Conservation (phyloP, 2,113 vertebrate genomes). For the zebrafish (Danio rerio) region DNA sequence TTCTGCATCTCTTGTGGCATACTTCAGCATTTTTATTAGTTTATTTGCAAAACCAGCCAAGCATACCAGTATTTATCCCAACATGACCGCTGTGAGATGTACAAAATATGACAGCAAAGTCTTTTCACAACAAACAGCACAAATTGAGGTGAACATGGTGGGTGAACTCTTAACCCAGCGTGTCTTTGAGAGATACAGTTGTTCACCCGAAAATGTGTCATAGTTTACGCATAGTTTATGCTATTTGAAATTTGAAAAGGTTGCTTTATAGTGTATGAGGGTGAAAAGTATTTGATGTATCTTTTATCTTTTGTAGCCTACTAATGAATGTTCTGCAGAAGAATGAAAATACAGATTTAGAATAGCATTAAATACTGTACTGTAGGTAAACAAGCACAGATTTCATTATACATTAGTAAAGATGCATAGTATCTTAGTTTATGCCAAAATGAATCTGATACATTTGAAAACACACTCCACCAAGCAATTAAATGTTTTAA, state of each 20-base stretch:
- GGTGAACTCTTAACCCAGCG: neutral
- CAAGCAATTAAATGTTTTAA: too few species aligned
- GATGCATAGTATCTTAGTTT: too few species aligned
- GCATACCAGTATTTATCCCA: neutral
- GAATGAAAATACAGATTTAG: too few species aligned
- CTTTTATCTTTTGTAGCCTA: too few species aligned
- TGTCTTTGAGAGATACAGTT: neutral
- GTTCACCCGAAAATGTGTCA: neutral
- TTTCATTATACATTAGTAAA: too few species aligned
- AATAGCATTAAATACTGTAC: too few species aligned
- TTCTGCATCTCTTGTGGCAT: neutral
- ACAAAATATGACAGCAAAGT: slow-evolving; percentile 15
- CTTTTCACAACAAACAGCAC: neutral
- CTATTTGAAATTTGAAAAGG: neutral
- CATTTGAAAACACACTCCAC: too few species aligned
- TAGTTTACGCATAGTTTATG: neutral
- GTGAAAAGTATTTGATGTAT: too few species aligned
- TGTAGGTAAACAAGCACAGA: too few species aligned
- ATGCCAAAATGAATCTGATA: too few species aligned
- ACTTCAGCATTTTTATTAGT: slow-evolving; percentile 1
- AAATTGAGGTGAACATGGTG: neutral
- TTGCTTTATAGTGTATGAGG: neutral
- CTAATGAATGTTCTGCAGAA: too few species aligned
- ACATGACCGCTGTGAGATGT: neutral
- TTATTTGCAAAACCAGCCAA: neutral